Evolutionary conservation across 2,797 vertebrate species (phyloP).

Genomic region (Eleutherodactylus coqui): DNA sequence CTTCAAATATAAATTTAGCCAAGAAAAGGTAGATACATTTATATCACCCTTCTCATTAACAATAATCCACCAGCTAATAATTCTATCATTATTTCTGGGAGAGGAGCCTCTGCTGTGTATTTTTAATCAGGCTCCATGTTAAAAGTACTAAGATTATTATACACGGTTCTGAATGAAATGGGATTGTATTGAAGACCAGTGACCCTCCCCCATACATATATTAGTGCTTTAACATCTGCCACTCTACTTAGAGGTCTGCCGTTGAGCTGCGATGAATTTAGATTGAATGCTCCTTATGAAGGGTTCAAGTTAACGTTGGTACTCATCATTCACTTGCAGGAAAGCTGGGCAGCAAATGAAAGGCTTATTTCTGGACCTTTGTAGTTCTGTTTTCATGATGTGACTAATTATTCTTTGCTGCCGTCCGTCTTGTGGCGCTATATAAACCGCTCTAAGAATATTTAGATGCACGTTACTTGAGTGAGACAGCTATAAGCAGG

Average conservation of each 20-base stretch:
- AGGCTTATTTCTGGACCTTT: slow-evolving; percentile 27
- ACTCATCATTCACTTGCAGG: slow-evolving; percentile 26
- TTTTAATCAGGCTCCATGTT: slow-evolving; percentile 4
- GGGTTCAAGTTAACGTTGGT: slow-evolving; percentile 26
- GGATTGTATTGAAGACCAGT: background rate
- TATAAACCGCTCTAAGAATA: background rate
- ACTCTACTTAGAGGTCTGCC: slow-evolving; percentile 46
- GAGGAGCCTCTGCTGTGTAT: background rate
- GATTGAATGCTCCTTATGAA: slow-evolving; percentile 29
- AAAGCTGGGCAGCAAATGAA: slow-evolving; percentile 16
- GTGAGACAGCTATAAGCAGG: background rate
- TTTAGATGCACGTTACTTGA: background rate
- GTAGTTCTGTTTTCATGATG: slow-evolving; percentile 22
- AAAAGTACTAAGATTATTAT: slow-evolving; percentile 5
- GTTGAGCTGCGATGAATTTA: slow-evolving; percentile 44
- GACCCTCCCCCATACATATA: slow-evolving; percentile 40
- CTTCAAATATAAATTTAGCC: background rate
- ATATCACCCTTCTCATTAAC: background rate
- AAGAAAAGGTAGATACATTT: background rate
- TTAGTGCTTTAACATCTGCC: slow-evolving; percentile 41
- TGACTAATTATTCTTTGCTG: slow-evolving; percentile 39
- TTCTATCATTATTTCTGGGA: background rate
- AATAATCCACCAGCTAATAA: background rate
- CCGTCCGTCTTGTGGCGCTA: background rate
- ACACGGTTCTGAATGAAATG: background rate